Base-by-base conservation (phyloP, 2,113 vertebrate species). In the Atractosteus spatula region DNA sequence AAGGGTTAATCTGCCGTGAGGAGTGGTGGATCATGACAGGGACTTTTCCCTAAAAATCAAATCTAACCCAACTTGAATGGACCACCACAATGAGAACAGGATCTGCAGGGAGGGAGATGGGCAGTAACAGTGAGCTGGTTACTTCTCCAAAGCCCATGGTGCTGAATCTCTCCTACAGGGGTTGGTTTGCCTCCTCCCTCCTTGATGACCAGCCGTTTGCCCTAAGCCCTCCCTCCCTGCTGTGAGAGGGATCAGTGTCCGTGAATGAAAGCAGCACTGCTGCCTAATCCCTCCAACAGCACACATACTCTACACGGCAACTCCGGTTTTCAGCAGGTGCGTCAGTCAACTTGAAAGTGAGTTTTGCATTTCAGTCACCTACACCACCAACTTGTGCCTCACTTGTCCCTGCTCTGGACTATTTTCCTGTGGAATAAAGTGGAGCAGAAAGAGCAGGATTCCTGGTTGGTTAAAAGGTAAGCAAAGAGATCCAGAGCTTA, bases 161-260 rank as follows among this genome's bases (percentile, higher is more conserved):
- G 62, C 3, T 29, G 17, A 29, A 29, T 0, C 17, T 29, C 17
- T 64, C 62, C 61, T 78, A 55, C 55, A 55, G 69, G 51, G 51
- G 72, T 74, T 75, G 64, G 45, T 76, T 71, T 69, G 68, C 68
- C 47, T 13, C 70, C 75, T 71, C 62, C 72, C 70, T 66, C 77
- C 71, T 78, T 62, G 74, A 80, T 80, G 11, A 17, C 55, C 54
- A 74, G 68, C 76, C 69, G 70, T 71, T 74, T 74, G 76, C 67
- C 80, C 79, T 82, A 79, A 74, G 82, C 83, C 90, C 91, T 88
- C 62, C 90, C 88, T 75, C 77, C 54, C 17, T 29, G 17, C 17
- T 68, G 76, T 90, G 88, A 79, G 82, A 70, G 77, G 85, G 90
- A 87, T 91, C 88, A 86, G 83, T 79, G 78, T 74, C 77, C 68